Evolutionary conservation across 2,888 invertebrate species (phyloP), one percentile per base, ranked within the genome.

Genomic region (Scaptomyza tumidula): DNA sequence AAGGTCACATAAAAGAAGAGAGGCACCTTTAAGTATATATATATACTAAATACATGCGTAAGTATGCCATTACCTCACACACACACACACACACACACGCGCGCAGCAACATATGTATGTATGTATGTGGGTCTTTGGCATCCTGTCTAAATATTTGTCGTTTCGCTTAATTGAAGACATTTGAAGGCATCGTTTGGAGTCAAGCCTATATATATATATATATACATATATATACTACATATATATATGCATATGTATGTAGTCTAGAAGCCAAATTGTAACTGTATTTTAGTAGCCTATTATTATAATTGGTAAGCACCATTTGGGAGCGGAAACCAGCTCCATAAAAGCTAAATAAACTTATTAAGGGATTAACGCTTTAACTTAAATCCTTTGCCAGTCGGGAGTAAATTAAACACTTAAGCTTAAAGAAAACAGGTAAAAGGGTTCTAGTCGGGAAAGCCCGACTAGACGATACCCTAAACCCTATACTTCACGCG

Each of bases 101-200:
- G 24, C 13, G 14, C 48, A 19, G 19, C 24, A 1, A 68, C 35
- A 39, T 74, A 46, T 29, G 31, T 9, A 5, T 35, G 35, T 35
- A 5, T 35, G 35, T 35, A 13, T 35, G 3, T 35, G 33, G 3
- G 5, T 13, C 1, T 58, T 35, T 52, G 16, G 29, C 45, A 35
- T 41, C 31, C 37, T 24, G 61, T 58, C 65, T 61, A 61, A 70
- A 45, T 55, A 52, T 66, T 54, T 46, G 60, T 65, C 69, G 66
- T 56, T 77, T 50, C n/a, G 14, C 55, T 63, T 78, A 78, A 78
- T 78, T 78, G 78, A 13, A 9, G 13, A 6, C 11, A 29, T 14
- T 46, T 46, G 14, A 67, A 49, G 46, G 46, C 63, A 54, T 24
- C 39, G 10, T 11, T 33, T 7, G 33, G 7, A 24, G 52, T 31